A percentile compares a stretch with the other conserved stretches of the same genome.
These are phyloP conservation scores for Hippoglossus stenolepis DNA, from an alignment of 2,113 vertebrate species.

Conservation along the genomic window DNA sequence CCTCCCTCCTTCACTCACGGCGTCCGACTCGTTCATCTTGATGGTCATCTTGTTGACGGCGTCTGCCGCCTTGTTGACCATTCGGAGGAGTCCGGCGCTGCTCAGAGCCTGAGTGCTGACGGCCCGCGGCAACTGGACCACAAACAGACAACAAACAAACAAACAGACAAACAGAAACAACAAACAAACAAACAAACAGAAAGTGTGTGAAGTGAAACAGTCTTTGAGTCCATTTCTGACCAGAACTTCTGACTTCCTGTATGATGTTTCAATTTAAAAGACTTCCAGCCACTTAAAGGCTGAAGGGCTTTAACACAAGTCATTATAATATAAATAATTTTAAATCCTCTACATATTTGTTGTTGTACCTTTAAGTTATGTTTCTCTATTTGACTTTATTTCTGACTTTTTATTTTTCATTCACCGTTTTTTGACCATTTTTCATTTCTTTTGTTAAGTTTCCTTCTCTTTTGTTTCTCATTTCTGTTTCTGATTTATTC, in stretches of 20 bases:
- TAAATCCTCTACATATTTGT: no score
- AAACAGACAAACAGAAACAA: constrained; percentile 54
- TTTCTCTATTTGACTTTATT: no score
- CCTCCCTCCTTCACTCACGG: constrained; percentile 86
- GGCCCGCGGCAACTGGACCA: constrained; percentile 95
- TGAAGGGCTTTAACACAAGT: background rate
- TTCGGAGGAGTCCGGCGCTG: constrained; percentile 97
- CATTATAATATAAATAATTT: no score
- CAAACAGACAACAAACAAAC: constrained; percentile 12
- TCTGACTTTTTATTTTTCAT: background rate
- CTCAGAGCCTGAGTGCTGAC: constrained; percentile 99
- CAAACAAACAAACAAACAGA: background rate
- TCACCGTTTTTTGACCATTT: background rate
- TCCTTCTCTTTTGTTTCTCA: no score
- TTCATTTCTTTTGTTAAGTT: no score
- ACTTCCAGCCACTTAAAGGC: no score
- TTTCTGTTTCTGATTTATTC: no score
- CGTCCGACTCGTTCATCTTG: constrained; percentile 99
- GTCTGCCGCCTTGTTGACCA: constrained; percentile 99
- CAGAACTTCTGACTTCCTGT: no score
- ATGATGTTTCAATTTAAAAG: background rate
- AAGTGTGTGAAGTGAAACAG: no score
- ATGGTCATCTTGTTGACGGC: constrained; percentile 99
- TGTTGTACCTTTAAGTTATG: no score
- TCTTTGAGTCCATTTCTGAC: no score